Percentiles rank a stretch among this genome's conserved stretches.
These are phyloP conservation scores for Strigops habroptila DNA, from an alignment of 2,113 vertebrate species.

Conservation along the genomic window DNA sequence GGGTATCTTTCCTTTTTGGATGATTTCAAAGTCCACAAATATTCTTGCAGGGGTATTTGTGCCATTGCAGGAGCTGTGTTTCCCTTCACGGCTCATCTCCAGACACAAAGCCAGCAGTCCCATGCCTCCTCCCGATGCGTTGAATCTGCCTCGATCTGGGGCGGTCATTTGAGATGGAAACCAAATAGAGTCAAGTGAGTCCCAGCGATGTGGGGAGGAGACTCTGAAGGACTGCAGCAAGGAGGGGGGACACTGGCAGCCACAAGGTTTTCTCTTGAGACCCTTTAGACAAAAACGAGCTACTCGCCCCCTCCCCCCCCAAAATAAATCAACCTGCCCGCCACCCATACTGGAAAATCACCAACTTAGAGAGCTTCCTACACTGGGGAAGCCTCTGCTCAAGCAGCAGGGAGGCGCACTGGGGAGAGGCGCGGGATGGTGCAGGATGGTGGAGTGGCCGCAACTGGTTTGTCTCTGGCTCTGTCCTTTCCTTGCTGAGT, in stretches of 20 bases:
- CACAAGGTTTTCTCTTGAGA: not conserved
- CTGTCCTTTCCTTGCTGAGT: constrained; percentile 62
- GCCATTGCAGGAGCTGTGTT: not conserved
- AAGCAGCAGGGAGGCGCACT: not conserved
- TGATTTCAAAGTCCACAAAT: not conserved
- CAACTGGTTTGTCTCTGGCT: constrained; percentile 1
- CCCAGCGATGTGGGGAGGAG: not conserved
- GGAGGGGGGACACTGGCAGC: not conserved
- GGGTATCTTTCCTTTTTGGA: not conserved
- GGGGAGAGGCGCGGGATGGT: not conserved
- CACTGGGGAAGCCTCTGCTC: not conserved
- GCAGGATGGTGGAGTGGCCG: not conserved
- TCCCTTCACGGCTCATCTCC: not conserved
- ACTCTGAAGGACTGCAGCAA: not conserved
- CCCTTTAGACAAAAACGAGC: not conserved
- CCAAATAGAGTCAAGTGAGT: not conserved
- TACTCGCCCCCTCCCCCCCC: not conserved
- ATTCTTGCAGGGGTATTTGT: not conserved
- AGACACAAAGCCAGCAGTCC: constrained; percentile 28
- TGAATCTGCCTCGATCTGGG: not conserved
- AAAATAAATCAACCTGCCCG: not conserved
- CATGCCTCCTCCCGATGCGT: not conserved
- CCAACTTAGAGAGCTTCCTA: constrained; percentile 33
- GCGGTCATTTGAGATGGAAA: not conserved
- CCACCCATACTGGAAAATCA: constrained; percentile 2